Conservation (phyloP, 2,797 vertebrate genomes). For the Arrhamphus sclerolepis region DNA sequence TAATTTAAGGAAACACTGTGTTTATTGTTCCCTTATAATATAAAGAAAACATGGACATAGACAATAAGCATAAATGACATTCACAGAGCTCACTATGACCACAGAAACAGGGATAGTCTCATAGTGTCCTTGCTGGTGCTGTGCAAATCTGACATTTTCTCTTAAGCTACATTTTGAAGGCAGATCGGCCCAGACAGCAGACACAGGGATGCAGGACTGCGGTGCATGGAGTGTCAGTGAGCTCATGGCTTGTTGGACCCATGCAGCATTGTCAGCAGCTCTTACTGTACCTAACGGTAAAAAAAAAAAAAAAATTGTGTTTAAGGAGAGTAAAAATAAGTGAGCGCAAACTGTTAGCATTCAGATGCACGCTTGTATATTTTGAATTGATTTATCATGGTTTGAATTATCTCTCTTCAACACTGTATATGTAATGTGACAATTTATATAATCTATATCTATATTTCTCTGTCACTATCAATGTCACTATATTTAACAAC, state of each 20-base stretch:
- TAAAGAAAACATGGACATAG: too few species aligned
- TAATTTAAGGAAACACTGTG: too few species aligned
- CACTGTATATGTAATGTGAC: background rate
- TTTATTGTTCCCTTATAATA: too few species aligned
- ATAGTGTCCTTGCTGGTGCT: constrained; percentile 16
- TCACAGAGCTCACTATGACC: background rate
- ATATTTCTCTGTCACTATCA: too few species aligned
- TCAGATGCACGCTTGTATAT: background rate
- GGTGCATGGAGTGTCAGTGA: constrained; percentile 39
- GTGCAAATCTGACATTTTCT: constrained; percentile 46
- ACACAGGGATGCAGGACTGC: constrained; percentile 19
- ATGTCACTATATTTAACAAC: too few species aligned
- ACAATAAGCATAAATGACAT: too few species aligned
- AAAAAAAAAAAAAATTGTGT: constrained; percentile 22
- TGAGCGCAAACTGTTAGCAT: background rate
- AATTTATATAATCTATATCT: background rate
- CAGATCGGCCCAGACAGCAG: constrained; percentile 44
- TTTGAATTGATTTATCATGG: background rate
- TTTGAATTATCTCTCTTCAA: background rate
- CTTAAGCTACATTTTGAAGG: constrained; percentile 38
- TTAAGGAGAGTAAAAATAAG: constrained; percentile 24
- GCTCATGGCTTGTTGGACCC: constrained; percentile 41
- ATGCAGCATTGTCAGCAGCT: constrained; percentile 26
- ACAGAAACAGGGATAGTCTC: constrained; percentile 23
- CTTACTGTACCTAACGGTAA: constrained; percentile 39